Evolutionary conservation across 2,797 vertebrate species (phyloP).

Genomic region (Gambelia wislizenii): DNA sequence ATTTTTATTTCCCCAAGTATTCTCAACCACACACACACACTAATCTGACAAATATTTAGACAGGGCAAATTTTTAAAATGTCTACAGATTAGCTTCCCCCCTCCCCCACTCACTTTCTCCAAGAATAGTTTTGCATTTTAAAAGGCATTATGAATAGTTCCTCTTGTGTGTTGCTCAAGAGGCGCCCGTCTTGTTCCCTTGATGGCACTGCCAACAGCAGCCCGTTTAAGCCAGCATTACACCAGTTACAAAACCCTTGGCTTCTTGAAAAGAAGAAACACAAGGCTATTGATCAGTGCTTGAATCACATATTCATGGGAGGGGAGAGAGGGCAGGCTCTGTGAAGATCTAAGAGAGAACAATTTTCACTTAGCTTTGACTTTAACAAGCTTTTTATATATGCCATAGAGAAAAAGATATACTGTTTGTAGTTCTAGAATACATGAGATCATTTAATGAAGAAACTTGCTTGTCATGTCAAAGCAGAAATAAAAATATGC

Average conservation of each 20-base stretch:
- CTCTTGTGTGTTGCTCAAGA: slow-evolving; percentile 65
- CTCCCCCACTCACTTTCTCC: slow-evolving; percentile 56
- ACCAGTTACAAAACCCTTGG: slow-evolving; percentile 45
- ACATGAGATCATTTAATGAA: slow-evolving; percentile 32
- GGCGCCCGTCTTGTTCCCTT: slow-evolving; percentile 44
- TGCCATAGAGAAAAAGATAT: not conserved
- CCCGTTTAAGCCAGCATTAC: slow-evolving; percentile 54
- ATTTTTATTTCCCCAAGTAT: slow-evolving; percentile 52
- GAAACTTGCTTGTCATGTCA: slow-evolving; percentile 26
- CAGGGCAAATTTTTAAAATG: slow-evolving; percentile 71
- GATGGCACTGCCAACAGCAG: slow-evolving; percentile 66
- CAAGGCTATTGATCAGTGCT: slow-evolving; percentile 22
- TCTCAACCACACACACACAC: slow-evolving; percentile 60
- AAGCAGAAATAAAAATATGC: slow-evolving; percentile 19
- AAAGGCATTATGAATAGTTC: slow-evolving; percentile 73
- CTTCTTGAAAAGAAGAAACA: slow-evolving; percentile 50
- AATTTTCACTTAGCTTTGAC: slow-evolving; percentile 23
- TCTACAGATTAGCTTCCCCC: slow-evolving; percentile 62
- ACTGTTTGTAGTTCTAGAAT: rapidly evolving
- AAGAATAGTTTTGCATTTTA: slow-evolving; percentile 68
- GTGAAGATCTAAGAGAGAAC: slow-evolving; percentile 32
- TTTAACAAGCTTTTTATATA: slow-evolving; percentile 15
- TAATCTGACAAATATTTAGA: slow-evolving; percentile 79
- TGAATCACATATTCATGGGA: slow-evolving; percentile 26
- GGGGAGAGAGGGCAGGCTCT: slow-evolving; percentile 22